These are phyloP conservation scores for Heliornis fulica DNA, from an alignment of 2,113 vertebrate species.

Conservation along the genomic window DNA sequence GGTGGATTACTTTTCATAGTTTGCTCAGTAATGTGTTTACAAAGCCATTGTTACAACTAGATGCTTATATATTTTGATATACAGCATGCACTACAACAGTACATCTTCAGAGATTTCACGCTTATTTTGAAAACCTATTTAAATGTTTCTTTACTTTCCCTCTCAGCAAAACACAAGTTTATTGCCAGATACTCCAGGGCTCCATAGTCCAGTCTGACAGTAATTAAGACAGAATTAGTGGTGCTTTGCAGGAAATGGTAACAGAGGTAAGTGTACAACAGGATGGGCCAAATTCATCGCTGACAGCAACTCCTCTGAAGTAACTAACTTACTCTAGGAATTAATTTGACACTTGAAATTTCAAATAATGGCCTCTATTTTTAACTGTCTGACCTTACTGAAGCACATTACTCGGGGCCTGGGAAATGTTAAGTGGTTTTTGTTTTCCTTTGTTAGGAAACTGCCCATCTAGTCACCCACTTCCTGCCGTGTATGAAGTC, in stretches of 20 bases:
- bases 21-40: constrained; percentile 72
- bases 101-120: constrained; percentile 71
- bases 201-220: constrained; percentile 42
- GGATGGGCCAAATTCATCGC: constrained; percentile 8
- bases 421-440: constrained; percentile 25
- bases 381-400: background rate
- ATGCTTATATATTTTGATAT: constrained; percentile 73
- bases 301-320: constrained; percentile 11
- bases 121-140: constrained; percentile 68
- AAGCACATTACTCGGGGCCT: background rate
- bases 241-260: constrained; percentile 16
- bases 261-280: background rate
- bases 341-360: background rate
- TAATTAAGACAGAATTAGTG: constrained; percentile 61
- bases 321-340: constrained; percentile 4
- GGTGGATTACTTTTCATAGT: constrained; percentile 76
- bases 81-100: constrained; percentile 46
- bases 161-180: constrained; percentile 56
- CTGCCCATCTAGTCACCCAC: background rate
- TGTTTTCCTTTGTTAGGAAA: background rate
- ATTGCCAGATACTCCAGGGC: constrained; percentile 46
- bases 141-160: constrained; percentile 67
- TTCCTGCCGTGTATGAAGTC: background rate
- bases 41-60: constrained; percentile 66
- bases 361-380: constrained; percentile 40